Conservation (phyloP, 2,888 invertebrate species). For the Eustalomyia histrio region DNA sequence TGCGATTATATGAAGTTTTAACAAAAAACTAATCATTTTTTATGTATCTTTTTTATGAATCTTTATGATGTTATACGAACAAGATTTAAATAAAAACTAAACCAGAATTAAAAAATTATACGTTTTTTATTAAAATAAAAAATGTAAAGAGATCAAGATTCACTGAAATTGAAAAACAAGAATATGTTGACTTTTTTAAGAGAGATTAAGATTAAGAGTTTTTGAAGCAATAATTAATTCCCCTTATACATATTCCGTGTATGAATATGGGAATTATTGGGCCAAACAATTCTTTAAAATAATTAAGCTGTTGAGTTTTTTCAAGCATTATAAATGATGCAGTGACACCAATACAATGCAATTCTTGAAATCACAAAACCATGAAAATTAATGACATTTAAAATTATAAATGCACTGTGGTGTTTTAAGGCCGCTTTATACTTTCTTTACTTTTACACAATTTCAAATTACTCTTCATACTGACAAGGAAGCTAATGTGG, state of each 20-base stretch:
- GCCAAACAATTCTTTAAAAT: background rate
- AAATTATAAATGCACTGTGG: conserved; percentile 1
- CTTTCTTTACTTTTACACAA: no score
- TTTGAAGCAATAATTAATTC: no score
- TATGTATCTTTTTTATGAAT: background rate
- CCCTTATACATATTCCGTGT: no score
- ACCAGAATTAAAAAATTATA: conserved; percentile 13
- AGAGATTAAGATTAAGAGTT: no score
- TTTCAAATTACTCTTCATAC: no score
- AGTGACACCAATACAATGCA: background rate
- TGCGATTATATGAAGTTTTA: conserved; percentile 17
- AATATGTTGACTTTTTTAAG: no score
- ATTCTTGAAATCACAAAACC: conserved; percentile 31
- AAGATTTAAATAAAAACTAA: conserved; percentile 52
- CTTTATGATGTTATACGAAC: conserved; percentile 25
- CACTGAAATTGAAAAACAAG: no score
- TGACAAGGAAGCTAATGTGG: no score
- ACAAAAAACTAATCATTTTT: background rate
- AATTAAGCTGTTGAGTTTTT: background rate
- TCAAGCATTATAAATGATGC: conserved; percentile 11
- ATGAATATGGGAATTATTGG: background rate
- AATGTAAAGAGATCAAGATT: no score
- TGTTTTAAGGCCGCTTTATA: background rate
- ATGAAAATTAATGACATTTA: conserved; percentile 20
- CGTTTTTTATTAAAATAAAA: conserved; percentile 7